These are phyloP conservation scores for Drosophila micromelanica DNA, from an alignment of 1,140 invertebrate genomes.

Conservation along the genomic window DNA sequence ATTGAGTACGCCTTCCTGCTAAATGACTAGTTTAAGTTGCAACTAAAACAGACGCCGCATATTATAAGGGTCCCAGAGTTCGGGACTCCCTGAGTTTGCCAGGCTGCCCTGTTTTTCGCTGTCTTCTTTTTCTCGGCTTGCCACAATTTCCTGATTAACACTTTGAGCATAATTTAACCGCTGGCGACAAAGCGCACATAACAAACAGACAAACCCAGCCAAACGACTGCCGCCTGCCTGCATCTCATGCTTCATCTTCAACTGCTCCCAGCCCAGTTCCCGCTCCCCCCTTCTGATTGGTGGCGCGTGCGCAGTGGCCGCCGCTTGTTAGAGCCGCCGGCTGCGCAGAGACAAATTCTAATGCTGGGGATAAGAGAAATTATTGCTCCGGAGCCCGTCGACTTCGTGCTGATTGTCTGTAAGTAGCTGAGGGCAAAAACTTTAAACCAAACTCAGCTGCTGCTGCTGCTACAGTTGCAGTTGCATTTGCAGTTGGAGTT, in stretches of 20 bases:
- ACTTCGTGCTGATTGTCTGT: slow-evolving; percentile 77
- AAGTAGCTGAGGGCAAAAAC: slow-evolving; percentile 78
- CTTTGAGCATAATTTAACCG: slow-evolving; percentile 80
- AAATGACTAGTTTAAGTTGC: slow-evolving; percentile 43
- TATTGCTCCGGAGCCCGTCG: slow-evolving; percentile 39
- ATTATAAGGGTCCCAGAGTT: slow-evolving; percentile 62
- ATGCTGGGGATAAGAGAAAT: slow-evolving; percentile 68
- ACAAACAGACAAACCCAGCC: slow-evolving; percentile 50
- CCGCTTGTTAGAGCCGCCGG: slow-evolving; percentile 18
- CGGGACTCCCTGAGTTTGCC: not conserved
- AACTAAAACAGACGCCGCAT: slow-evolving; percentile 45
- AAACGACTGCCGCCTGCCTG: slow-evolving; percentile 20
- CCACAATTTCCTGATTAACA: slow-evolving; percentile 80
- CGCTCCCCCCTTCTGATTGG: slow-evolving; percentile 4
- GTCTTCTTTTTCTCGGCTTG: slow-evolving; percentile 2
- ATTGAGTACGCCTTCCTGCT: slow-evolving; percentile 47
- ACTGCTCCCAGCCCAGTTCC: not conserved
- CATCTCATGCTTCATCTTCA: slow-evolving; percentile 32
- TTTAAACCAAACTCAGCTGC: slow-evolving; percentile 34
- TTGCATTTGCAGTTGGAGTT: slow-evolving; percentile 22
- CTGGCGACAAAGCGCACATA: slow-evolving; percentile 75
- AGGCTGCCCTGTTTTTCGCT: not conserved
- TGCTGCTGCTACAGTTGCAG: slow-evolving; percentile 4
- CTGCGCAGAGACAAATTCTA: slow-evolving; percentile 69
- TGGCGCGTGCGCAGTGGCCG: slow-evolving; percentile 69